Base-by-base conservation (phyloP, 2,888 invertebrate genomes). In the Biston stratarius region DNA sequence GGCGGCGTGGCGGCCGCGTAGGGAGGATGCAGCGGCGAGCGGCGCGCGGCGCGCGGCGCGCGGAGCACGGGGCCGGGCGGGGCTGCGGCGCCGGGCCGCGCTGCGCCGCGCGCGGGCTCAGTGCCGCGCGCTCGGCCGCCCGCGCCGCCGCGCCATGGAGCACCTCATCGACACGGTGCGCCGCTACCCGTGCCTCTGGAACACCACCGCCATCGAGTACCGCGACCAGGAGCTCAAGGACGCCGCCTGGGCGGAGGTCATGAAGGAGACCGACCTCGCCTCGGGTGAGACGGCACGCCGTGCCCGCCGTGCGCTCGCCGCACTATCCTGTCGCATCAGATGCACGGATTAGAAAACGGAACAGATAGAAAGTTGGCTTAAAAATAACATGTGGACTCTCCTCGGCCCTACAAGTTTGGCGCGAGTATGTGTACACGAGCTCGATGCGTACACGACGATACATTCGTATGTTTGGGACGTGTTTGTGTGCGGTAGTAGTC, bases 201-300 rank as follows among this genome's bases (percentile, higher is more conserved):
- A 92, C 85, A 91, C 91, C 77, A 85, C 88, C 69, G 90, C 92
- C 80, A 88, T 90, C 80, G 92, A 92, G 84, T 93, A 92, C 83
- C 88, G 92, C 80, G 92, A 93, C 85, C 92, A 92, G 84, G 92
- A 93, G 87, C 87, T 93, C 63, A 93, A 93, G 85, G 92, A 93
- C 82, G 91, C 92, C 69, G 92, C 92, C 63, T 93, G 92, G 92
- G 81, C 89, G 66, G 92, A 92, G 80, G 91, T 93, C 74, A 88
- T 90, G 88, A 91, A 89, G 85, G 92, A 92, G 80, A 91, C 92
- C 67, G 89, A 88, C 80, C 82, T 92, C 55, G 82, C 90, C 51
- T 92, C 92, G 74, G 92, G 92, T 92, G 82, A 88, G 90, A 49
- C 24, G 47, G 6, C 51, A n/a, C 52, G 12, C 34, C n/a, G 15